Base-by-base conservation (phyloP, 2,797 vertebrate genomes). In the Rhincodon typus region DNA sequence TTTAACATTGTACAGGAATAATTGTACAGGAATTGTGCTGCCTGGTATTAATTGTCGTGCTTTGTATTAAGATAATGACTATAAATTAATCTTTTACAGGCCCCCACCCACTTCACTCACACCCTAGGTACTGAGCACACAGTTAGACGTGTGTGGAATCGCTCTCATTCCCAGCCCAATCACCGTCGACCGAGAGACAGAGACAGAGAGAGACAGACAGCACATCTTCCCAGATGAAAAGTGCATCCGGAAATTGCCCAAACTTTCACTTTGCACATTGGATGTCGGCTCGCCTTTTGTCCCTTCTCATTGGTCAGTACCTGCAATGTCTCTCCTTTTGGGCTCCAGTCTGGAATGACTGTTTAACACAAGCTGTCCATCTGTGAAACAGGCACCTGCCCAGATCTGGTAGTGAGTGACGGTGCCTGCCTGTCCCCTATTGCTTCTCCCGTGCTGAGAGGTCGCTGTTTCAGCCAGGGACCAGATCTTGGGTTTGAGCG, bases 401-500 rank as follows among this genome's bases (percentile, higher is more conserved):
- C 94, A 95, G 70, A 77, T 7, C 46, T 72, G 46, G 30, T 57
- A 95, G 94, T 95, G 94, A 57, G 27, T 46, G 27, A 95, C 12
- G 1, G 94, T 25, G 34, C 50, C 27, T 2, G 19, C 27, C 46
- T 12, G 38, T 2, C 70, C 94, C 8, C 57, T 70, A 21, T 21
- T n/a, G 70, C 46, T 77, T 19, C 53, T 72, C 42, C 94, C 94
- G 7, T 34, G 69, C 46, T 95, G 70, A 19, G 94, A 95, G 70
- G 94, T 95, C 2, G 94, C 94, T 13, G 94, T 95, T 50, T 95
- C 94, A 15, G 94, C 94, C 4, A 95, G 72, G 15, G 94, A 95
- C 94, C 94, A 95, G 3, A 95, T 95, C 70, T 95, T 95, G 94
- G 94, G 94, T 77, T 77, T 95, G 69, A 74, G 70, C 19, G 46